These are phyloP conservation scores for Dryococelus australis DNA, from an alignment of 2,888 invertebrate species.

Conservation along the genomic window DNA sequence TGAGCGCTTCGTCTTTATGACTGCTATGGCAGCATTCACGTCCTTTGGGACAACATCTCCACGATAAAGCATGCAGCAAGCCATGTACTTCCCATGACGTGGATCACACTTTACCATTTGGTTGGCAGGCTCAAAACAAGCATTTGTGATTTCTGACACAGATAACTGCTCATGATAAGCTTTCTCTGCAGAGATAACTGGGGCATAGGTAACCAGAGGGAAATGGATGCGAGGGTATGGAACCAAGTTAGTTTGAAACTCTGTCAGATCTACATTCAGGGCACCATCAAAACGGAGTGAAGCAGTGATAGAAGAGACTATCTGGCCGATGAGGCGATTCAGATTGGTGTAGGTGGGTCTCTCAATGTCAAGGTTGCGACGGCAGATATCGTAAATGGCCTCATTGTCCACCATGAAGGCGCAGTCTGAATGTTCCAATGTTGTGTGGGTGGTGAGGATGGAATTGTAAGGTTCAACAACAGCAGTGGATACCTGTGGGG, in stretches of 20 bases:
- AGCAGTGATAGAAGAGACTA: slow-evolving; percentile 60
- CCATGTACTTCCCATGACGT: too few species aligned
- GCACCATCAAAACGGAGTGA: slow-evolving; percentile 57
- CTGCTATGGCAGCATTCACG: too few species aligned
- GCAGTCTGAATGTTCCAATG: slow-evolving; percentile 1
- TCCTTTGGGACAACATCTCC: too few species aligned
- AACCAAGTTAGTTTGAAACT: slow-evolving; percentile 68
- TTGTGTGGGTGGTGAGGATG: not conserved
- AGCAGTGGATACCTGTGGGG: slow-evolving; percentile 65
- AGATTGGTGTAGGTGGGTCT: slow-evolving; percentile 69
- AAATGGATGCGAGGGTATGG: slow-evolving; percentile 58
- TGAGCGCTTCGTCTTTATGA: slow-evolving; percentile 54
- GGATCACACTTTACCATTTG: too few species aligned
- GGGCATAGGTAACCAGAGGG: too few species aligned
- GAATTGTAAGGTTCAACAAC: slow-evolving; percentile 67
- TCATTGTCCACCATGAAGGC: not conserved
- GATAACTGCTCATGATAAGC: slow-evolving; percentile 74
- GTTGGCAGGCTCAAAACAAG: slow-evolving; percentile 53
- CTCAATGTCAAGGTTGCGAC: slow-evolving; percentile 50
- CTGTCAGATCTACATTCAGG: slow-evolving; percentile 68
- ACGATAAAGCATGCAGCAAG: too few species aligned
- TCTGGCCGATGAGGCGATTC: slow-evolving; percentile 69
- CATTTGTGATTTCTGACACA: slow-evolving; percentile 93
- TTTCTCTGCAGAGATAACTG: too few species aligned
- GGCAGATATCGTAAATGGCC: too few species aligned